A percentile compares a stretch with the other conserved stretches of the same genome.
Conservation (phyloP, 2,888 invertebrate species). For the Cerastis rubricosa region DNA sequence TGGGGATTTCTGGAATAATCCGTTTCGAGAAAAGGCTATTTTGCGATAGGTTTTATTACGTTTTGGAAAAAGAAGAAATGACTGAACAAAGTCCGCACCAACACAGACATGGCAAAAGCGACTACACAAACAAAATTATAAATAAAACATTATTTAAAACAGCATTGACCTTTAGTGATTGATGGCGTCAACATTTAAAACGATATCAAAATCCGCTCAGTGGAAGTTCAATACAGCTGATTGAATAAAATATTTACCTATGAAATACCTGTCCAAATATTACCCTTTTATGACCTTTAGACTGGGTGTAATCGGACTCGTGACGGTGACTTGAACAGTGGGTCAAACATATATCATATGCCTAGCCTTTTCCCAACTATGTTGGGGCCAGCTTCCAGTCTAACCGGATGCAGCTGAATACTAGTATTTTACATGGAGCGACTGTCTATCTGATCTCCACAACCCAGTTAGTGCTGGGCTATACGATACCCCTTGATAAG, state of each 20-base stretch:
- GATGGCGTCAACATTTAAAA: conserved; percentile 25
- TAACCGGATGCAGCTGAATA: no score
- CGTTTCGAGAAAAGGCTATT: no score
- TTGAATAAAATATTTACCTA: conserved; percentile 22
- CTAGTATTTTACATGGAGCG: no score
- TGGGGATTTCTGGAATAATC: no score
- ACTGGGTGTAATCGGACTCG: not conserved
- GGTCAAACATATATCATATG: no score
- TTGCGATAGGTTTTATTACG: no score
- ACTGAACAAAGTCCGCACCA: not conserved
- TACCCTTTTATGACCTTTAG: not conserved
- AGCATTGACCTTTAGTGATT: conserved; percentile 18
- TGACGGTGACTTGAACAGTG: not conserved
- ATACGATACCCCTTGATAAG: no score
- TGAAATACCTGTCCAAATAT: conserved; percentile 8
- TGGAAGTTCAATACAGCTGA: conserved; percentile 15
- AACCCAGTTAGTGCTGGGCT: no score
- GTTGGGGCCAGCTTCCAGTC: no score
- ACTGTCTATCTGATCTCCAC: no score
- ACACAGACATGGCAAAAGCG: not conserved
- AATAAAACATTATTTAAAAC: not conserved
- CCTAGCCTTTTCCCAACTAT: no score
- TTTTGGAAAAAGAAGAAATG: not conserved
- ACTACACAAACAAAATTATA: not conserved
- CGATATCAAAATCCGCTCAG: conserved; percentile 5